Conservation (phyloP, 2,113 vertebrate species). For the Campylomormyrus tamandua region DNA sequence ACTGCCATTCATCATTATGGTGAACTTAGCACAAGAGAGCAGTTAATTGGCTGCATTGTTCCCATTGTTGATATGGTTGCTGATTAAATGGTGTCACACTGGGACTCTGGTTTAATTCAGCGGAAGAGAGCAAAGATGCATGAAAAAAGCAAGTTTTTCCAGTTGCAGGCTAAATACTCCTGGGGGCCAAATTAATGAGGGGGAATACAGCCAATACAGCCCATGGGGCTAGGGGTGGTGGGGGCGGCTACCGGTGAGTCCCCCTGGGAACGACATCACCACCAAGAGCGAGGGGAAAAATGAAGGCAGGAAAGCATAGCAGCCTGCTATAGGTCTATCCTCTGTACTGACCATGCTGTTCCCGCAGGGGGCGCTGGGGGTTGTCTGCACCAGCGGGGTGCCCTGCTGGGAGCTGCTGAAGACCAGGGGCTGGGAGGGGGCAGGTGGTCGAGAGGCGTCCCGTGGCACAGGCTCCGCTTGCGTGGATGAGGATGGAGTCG, state of each 20-base stretch:
- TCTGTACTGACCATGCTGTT: slow-evolving; percentile 72
- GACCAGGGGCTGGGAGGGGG: slow-evolving; percentile 84
- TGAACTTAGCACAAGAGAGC: background rate
- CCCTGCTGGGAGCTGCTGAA: slow-evolving; percentile 95
- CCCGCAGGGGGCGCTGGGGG: slow-evolving; percentile 59
- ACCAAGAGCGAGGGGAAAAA: background rate
- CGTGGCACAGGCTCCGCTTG: slow-evolving; percentile 75
- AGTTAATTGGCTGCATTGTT: background rate
- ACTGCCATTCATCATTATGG: background rate
- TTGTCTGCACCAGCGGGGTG: slow-evolving; percentile 67
- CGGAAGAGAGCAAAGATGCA: background rate
- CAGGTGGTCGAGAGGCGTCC: slow-evolving; percentile 73
- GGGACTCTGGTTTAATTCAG: background rate
- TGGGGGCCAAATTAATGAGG: background rate
- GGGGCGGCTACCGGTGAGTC: background rate
- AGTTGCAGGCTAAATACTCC: background rate
- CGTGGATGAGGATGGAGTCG: slow-evolving; percentile 72
- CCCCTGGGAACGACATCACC: background rate
- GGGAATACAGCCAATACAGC: background rate
- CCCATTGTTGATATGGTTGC: background rate
- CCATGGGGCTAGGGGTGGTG: background rate
- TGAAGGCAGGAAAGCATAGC: background rate
- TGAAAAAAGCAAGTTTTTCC: background rate
- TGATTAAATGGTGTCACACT: background rate
- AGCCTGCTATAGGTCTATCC: background rate